Evolutionary conservation across 2,113 vertebrate genomes (phyloP).

Genomic region (Montifringilla adamsi): DNA sequence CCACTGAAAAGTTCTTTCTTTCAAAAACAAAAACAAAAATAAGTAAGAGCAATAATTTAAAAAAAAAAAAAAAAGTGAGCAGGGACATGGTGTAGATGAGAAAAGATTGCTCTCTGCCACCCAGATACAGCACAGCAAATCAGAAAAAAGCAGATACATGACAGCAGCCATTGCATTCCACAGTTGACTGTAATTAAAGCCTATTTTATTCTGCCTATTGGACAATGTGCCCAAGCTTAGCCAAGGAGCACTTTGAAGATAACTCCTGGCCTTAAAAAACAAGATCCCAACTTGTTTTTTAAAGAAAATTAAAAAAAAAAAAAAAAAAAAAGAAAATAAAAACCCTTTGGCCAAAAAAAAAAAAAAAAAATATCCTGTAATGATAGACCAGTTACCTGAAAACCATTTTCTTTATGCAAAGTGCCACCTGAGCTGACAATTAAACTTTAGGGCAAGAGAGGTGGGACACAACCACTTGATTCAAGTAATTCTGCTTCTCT

Average conservation of each 20-base stretch:
- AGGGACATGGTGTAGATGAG: background rate
- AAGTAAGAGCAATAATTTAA: background rate
- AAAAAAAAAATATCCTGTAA: background rate
- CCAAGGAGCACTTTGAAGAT: background rate
- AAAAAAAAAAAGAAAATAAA: background rate
- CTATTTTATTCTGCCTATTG: background rate
- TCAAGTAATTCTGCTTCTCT: background rate
- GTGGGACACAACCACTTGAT: background rate
- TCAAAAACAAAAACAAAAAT: background rate
- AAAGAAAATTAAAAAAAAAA: background rate
- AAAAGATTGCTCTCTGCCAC: background rate
- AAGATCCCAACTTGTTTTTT: background rate
- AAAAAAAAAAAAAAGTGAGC: background rate
- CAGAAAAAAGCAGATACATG: background rate
- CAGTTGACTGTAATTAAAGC: background rate
- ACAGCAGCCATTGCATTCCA: background rate
- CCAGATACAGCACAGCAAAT: background rate
- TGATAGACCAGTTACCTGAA: background rate
- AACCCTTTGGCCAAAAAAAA: background rate
- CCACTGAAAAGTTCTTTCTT: background rate
- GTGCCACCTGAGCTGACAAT: background rate
- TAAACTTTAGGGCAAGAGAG: background rate
- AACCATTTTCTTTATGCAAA: slow-evolving; percentile 23
- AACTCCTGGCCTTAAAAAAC: background rate
- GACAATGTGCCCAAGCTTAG: background rate